Conservation (phyloP, 1,140 invertebrate genomes). For the Meloidogyne exigua region DNA sequence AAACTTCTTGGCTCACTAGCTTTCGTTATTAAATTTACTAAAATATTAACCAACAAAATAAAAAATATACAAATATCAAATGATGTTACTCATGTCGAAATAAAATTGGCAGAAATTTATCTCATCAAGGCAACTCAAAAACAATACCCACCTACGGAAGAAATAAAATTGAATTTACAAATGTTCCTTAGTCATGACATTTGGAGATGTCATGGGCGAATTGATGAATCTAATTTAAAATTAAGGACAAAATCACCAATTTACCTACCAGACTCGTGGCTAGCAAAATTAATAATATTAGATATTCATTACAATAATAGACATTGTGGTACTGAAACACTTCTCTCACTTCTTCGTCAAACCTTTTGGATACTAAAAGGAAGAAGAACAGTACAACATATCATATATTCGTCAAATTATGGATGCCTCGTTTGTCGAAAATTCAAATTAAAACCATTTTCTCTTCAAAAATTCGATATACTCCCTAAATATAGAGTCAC, state of each 20-base stretch:
- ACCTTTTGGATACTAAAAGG: background rate
- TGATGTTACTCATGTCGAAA: background rate
- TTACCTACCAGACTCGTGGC: background rate
- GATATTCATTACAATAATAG: background rate
- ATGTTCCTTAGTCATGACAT: background rate
- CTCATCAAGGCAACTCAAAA: background rate
- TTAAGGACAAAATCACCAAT: background rate
- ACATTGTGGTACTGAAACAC: background rate
- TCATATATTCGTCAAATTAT: background rate
- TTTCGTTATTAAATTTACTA: background rate
- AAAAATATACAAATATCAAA: too few species aligned
- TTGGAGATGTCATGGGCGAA: background rate
- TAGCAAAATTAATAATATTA: background rate
- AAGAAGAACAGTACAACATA: background rate
- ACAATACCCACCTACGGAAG: slow-evolving; percentile 2
- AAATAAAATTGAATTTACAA: background rate
- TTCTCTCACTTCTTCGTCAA: background rate
- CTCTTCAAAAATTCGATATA: background rate
- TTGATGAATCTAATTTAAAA: background rate
- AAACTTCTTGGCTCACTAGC: background rate
- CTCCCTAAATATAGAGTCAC: background rate
- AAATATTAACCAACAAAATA: background rate
- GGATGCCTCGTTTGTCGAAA: background rate
- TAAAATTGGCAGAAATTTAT: background rate
- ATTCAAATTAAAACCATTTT: background rate